Conservation (phyloP, 2,888 invertebrate genomes). For the Drosophila melanocephala region DNA sequence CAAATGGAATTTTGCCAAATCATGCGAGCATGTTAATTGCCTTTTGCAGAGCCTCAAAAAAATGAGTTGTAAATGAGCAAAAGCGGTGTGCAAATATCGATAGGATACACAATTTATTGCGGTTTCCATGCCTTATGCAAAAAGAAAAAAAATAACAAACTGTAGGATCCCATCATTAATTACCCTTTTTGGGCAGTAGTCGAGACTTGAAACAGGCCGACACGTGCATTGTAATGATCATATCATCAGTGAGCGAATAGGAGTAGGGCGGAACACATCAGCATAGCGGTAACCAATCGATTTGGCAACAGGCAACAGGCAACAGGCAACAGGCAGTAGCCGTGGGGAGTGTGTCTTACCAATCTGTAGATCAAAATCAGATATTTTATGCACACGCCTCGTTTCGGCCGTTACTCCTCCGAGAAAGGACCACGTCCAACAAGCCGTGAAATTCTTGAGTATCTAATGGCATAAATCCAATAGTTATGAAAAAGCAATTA, state of each 20-base stretch:
- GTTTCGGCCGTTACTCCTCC: conserved; percentile 17
- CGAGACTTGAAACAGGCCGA: conserved; percentile 61
- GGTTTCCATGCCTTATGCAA: conserved; percentile 54
- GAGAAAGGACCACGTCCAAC: conserved; percentile 57
- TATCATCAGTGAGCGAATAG: conserved; percentile 53
- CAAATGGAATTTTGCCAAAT: conserved; percentile 45
- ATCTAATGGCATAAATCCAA: conserved; percentile 60
- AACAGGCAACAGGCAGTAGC: conserved; percentile 29
- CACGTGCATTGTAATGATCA: conserved; percentile 68
- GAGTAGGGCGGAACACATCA: conserved; percentile 37
- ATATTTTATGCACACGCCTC: conserved; percentile 75
- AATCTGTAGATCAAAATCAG: conserved; percentile 68
- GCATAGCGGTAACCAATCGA: conserved; percentile 71
- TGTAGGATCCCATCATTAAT: conserved; percentile 62
- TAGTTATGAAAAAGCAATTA: conserved; percentile 71
- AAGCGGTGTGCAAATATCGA: conserved; percentile 49
- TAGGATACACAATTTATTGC: conserved; percentile 54
- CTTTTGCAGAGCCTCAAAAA: conserved; percentile 67
- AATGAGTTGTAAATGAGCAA: conserved; percentile 80
- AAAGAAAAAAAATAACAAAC: conserved; percentile 10
- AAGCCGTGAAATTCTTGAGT: conserved; percentile 68
- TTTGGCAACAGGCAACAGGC: conserved; percentile 43
- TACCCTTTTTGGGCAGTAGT: conserved; percentile 41
- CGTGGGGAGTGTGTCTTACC: conserved; percentile 27
- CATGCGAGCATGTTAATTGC: conserved; percentile 73